These are phyloP conservation scores for Chaetodon trifascialis DNA, from an alignment of 2,113 vertebrate genomes.

Conservation along the genomic window DNA sequence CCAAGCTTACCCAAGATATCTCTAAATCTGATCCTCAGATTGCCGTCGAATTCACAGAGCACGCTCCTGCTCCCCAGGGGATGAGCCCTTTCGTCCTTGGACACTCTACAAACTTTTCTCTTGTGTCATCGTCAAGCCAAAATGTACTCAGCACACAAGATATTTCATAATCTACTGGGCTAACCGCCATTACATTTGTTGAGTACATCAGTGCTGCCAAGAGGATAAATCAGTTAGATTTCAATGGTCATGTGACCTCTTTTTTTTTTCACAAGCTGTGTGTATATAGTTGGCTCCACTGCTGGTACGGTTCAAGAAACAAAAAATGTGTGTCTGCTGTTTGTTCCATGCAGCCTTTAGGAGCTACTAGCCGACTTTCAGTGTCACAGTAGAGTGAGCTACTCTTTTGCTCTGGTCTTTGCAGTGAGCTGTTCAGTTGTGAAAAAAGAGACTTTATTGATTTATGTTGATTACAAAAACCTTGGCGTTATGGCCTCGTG, in stretches of 20 bases:
- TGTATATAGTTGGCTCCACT: background rate
- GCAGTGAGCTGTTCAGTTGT: background rate
- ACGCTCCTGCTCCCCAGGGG: background rate
- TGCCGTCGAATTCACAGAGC: background rate
- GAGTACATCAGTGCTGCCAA: background rate
- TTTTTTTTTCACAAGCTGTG: background rate
- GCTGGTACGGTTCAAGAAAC: background rate
- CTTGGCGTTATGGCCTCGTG: constrained; percentile 16
- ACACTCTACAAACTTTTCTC: background rate
- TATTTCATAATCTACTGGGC: background rate
- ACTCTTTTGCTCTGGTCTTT: constrained; percentile 7
- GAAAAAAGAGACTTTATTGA: constrained; percentile 33
- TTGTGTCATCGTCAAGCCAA: background rate
- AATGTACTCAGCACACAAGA: background rate
- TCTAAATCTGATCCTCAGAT: background rate
- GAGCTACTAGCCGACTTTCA: background rate
- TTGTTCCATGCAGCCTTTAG: background rate
- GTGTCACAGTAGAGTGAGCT: background rate
- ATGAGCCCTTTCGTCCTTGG: background rate
- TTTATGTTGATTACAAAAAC: constrained; percentile 56
- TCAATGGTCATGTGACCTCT: background rate
- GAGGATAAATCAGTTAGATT: background rate
- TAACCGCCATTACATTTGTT: background rate
- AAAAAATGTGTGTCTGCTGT: background rate
- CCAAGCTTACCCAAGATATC: background rate